Base-by-base conservation (phyloP, 2,113 vertebrate species). In the Chionis minor region DNA sequence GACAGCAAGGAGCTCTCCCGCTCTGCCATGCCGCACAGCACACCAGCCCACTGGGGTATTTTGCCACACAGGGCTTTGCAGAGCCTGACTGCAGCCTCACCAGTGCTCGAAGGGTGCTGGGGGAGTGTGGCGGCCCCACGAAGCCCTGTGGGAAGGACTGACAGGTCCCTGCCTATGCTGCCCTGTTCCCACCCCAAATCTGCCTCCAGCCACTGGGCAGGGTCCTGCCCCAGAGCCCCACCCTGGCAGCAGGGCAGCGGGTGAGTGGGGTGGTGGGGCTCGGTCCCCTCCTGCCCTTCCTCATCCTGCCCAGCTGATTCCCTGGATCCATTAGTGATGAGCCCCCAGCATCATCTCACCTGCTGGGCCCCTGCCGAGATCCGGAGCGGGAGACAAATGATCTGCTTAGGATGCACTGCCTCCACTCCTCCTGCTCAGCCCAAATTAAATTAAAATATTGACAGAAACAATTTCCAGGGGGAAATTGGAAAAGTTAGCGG, bases 381-480 rank as follows among this genome's bases (percentile, higher is more conserved):
- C 65, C 3, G 0, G 78, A 87, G 52, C 3, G 0, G 47, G 88
- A 90, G 85, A 96, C 70, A 84, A 81, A 93, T 3, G 19, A 93
- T 51, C 81, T 82, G 47, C 73, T 63, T 33, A 26, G 84, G 85
- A 81, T 55, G 78, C 0, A 0, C 6, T 71, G 84, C 70, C 81
- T 81, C 71, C 3, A 1, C 87, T 72, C 72, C 12, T 5, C 90
- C 77, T 65, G 72, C 71, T 74, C 88, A 84, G 87, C 94, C 78
- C 45, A 87, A 93, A 81, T 21, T 69, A 79, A 94, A 92, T 91
- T 93, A 90, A 92, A 96, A 95, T 87, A 85, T 67, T 85, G 92
- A 93, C 90, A 92, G 92, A 88, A 96, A 71, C 90, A 81, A 88
- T 90, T 95, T 96, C 81, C 74, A 79, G 61, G 45, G 75, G 65